These are phyloP conservation scores for Scaptomyza pallida DNA, from an alignment of 1,140 invertebrate species.

Conservation along the genomic window DNA sequence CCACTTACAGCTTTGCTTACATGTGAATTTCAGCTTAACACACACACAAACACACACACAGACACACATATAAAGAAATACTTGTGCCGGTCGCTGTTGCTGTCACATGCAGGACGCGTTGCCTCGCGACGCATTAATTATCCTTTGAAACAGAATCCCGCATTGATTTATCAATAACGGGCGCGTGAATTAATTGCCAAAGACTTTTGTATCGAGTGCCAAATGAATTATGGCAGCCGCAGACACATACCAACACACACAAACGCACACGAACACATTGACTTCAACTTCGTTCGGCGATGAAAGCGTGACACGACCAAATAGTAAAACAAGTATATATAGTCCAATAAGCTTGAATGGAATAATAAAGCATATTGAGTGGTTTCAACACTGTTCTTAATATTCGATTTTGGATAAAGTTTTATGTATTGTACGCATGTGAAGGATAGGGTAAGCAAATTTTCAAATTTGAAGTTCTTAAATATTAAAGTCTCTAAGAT, in stretches of 20 bases:
- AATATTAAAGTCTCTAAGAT: no score
- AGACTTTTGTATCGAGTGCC: conserved; percentile 60
- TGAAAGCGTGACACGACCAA: conserved; percentile 12
- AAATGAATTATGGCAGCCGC: conserved; percentile 56
- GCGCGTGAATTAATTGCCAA: conserved; percentile 69
- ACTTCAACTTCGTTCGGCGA: background rate
- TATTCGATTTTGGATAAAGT: no score
- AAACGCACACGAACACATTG: background rate
- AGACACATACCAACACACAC: background rate
- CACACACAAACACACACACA: conserved; percentile 5
- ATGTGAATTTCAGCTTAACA: conserved; percentile 9
- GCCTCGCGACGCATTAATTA: conserved; percentile 69
- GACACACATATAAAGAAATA: background rate
- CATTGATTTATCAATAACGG: conserved; percentile 68
- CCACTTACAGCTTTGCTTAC: background rate
- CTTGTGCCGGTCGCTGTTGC: conserved; percentile 8
- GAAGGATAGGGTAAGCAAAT: no score
- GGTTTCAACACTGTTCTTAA: no score
- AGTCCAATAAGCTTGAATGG: no score
- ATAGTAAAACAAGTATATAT: no score
- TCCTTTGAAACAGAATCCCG: conserved; percentile 64
- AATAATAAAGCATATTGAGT: no score
- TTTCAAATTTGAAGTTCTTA: no score
- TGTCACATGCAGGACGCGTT: conserved; percentile 54
- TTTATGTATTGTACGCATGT: no score